Evolutionary conservation across 1,140 invertebrate species (phyloP), one percentile per base, ranked within the genome.

Genomic region (Penaeus indicus): DNA sequence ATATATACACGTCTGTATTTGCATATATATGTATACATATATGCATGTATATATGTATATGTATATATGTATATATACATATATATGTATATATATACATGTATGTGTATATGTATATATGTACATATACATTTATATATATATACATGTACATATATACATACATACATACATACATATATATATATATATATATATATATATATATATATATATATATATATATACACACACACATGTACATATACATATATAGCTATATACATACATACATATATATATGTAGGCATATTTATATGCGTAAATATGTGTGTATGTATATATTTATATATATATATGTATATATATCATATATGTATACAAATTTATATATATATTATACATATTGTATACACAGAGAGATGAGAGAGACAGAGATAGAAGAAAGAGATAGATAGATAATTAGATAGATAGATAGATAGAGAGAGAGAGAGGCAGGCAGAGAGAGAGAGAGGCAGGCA

Each of bases 91-190:
- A 75, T 75, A 75, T 11, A 32, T 75, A 32, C 32, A n/a, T n/a
- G 32, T 75, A 75, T 75, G 32, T 75, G 32, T 75, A 75, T 75
- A 75, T 75, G 5, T 75, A 75, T 75, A 75, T 75, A 75, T 75
- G 32, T 75, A 75, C 27, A 38, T 25, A 25, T 75, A 75, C 32
- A 75, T 32, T 2, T 75, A 75, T 75, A 75, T 75, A 75, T 11
- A 75, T 27, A 25, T 32, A 75, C 32, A 25, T 32, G 10, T 75
- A 75, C 1, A 32, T 13, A 32, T 19, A 25, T 54, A 16, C 0
- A 16, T 1, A 54, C 2, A 54, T 11, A 11, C 2, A 54, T 1
- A 13, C 2, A 54, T 0, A 16, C 2, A 54, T 11, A 16, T 13
- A 54, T 1, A 54, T 13, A 54, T 11, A 16, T 13, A 16, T 1